Evolutionary conservation across 2,797 vertebrate species (phyloP).

Genomic region (Crocidura indochinensis): DNA sequence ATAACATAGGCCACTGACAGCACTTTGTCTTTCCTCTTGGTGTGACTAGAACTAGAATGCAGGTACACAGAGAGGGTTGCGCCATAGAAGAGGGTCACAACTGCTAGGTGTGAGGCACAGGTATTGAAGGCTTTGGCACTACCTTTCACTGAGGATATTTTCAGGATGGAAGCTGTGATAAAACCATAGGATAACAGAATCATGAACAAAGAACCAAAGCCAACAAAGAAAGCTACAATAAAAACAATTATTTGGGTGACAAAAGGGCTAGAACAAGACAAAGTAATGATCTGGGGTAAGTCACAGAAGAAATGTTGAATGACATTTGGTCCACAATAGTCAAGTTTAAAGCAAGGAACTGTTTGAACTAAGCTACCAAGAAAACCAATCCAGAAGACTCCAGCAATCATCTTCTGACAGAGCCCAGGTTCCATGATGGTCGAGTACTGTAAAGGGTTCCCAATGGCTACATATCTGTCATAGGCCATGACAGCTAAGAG

Average conservation of each 20-base stretch:
- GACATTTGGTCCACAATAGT: constrained; percentile 30
- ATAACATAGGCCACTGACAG: constrained; percentile 6
- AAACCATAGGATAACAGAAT: constrained; percentile 23
- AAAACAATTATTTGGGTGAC: constrained; percentile 17
- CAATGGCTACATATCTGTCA: constrained; percentile 48
- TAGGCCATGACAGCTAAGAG: constrained; percentile 52
- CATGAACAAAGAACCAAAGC: not conserved
- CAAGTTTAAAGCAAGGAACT: not conserved
- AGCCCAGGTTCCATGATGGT: constrained; percentile 9
- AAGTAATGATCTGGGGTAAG: not conserved
- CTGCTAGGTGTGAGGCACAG: constrained; percentile 66
- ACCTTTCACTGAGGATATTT: not conserved
- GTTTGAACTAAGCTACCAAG: not conserved
- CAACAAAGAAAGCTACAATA: not conserved
- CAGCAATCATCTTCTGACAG: not conserved
- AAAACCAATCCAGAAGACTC: not conserved
- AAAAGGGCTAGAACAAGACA: constrained; percentile 21
- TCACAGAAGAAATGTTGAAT: not conserved
- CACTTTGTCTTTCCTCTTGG: constrained; percentile 2
- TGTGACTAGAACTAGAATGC: not conserved
- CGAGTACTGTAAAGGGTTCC: constrained; percentile 28
- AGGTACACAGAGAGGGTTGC: not conserved
- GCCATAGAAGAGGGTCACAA: not conserved
- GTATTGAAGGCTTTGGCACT: constrained; percentile 54
- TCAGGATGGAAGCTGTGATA: not conserved